Conservation (phyloP, 2,797 vertebrate species). For the Onychomys torridus region DNA sequence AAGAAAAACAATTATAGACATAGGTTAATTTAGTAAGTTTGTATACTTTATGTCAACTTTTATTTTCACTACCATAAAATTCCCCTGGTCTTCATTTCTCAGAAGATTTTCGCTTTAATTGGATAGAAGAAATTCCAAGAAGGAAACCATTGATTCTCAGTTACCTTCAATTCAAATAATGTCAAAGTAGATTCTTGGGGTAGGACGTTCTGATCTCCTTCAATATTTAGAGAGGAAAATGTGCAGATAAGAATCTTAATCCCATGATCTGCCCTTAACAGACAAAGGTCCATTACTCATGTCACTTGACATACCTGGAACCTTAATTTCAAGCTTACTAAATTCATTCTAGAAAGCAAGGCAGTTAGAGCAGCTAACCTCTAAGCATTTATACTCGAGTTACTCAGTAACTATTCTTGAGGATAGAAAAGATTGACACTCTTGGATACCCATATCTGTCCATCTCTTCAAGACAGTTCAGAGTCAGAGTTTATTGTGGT, state of each 20-base stretch:
- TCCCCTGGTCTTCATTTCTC: neutral
- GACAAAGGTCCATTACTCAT: neutral
- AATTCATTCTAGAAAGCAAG: slow-evolving; percentile 36
- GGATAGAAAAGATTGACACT: neutral
- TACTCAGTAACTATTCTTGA: slow-evolving; percentile 8
- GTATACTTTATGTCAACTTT: neutral
- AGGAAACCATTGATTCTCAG: neutral
- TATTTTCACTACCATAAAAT: neutral
- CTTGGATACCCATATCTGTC: neutral
- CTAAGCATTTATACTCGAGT: slow-evolving; percentile 20
- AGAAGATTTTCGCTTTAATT: neutral
- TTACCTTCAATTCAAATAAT: neutral
- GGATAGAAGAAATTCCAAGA: neutral
- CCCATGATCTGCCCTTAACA: neutral
- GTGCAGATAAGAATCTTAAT: slow-evolving; percentile 16
- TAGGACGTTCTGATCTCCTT: neutral
- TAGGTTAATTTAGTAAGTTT: neutral
- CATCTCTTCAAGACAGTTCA: neutral
- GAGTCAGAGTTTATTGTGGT: neutral
- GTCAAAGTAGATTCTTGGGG: neutral
- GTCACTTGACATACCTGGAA: neutral
- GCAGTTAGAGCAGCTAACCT: slow-evolving; percentile 5
- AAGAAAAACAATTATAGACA: neutral
- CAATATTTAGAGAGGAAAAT: slow-evolving; percentile 35
- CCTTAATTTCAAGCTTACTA: neutral